These are phyloP conservation scores for Melanerpes formicivorus DNA, from an alignment of 2,113 vertebrate species.

Conservation along the genomic window DNA sequence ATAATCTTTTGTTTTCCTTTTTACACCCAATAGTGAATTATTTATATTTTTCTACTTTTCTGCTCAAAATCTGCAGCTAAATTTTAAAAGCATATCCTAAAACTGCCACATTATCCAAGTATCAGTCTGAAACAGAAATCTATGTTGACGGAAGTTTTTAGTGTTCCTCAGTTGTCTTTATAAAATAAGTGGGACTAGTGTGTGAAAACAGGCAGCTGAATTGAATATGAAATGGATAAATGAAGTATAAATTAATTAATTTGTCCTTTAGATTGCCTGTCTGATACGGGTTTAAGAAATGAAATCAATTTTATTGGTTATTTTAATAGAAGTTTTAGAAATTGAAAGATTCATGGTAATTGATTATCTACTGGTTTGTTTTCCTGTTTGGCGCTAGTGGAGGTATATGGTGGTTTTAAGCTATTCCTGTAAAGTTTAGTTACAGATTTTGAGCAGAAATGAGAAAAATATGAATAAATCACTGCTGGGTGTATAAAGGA, in stretches of 20 bases:
- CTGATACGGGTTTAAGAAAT: neutral
- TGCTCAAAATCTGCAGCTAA: no score
- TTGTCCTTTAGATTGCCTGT: neutral
- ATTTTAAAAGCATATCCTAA: no score
- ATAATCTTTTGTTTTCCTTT: no score
- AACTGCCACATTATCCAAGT: neutral
- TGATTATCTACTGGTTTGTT: neutral
- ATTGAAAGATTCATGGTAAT: neutral
- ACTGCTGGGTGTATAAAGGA: no score
- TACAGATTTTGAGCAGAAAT: no score
- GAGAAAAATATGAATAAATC: no score
- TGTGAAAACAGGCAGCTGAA: neutral
- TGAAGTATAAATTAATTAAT: neutral
- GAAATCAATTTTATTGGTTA: rapidly evolving
- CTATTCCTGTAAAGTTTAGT: no score
- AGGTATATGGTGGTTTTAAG: neutral
- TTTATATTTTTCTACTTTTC: no score
- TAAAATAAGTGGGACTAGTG: neutral
- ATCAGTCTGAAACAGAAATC: neutral
- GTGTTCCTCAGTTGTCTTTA: neutral
- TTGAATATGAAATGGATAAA: neutral
- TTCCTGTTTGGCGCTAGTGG: neutral
- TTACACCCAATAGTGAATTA: no score
- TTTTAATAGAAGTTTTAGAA: neutral
- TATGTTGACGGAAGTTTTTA: neutral